Percentiles rank a stretch among this genome's conserved stretches.
phyloP scores from a whole-genome alignment of 92 coral and sea anemone species.

The Nematostella vectensis region DNA sequence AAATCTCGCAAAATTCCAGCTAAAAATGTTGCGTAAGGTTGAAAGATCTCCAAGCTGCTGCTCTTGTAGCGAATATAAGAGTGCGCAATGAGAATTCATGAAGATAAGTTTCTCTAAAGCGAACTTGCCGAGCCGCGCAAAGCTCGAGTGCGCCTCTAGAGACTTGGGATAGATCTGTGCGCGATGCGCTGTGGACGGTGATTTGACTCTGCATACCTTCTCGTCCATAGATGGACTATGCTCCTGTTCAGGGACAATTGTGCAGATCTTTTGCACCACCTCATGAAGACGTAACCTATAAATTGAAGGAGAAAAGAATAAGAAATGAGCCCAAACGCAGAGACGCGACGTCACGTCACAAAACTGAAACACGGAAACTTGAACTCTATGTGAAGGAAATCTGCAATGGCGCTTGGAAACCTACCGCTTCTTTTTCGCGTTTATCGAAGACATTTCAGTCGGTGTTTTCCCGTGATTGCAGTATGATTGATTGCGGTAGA shows the following conservation, averaged over 20 bases:
- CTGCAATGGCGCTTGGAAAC: constrained; percentile 16
- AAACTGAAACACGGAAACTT: constrained; percentile 76
- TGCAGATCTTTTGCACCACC: constrained; percentile 45
- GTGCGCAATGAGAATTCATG: constrained; percentile 16
- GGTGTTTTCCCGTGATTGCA: neutral
- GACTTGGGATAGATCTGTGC: constrained; percentile 12
- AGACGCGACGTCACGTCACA: constrained; percentile 75
- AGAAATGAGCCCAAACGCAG: constrained; percentile 26
- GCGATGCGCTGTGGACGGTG: constrained; percentile 19
- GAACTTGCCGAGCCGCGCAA: constrained; percentile 11
- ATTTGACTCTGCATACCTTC: neutral
- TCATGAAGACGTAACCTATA: constrained; percentile 45
- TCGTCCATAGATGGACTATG: neutral
- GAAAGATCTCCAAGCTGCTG: neutral
- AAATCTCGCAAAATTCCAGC: constrained; percentile 8
- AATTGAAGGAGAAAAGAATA: constrained; percentile 11
- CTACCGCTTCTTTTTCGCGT: constrained; percentile 53
- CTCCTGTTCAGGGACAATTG: neutral
- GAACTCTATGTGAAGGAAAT: constrained; percentile 28
- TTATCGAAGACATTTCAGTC: constrained; percentile 25
- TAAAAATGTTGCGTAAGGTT: constrained; percentile 30
- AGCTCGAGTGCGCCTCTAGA: constrained; percentile 16
- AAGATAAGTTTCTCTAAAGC: neutral
- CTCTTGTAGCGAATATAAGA: neutral
- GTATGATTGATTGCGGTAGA: neutral